Base-by-base conservation (phyloP, 2,888 invertebrate species). In the Archaeoteleia sp. region DNA sequence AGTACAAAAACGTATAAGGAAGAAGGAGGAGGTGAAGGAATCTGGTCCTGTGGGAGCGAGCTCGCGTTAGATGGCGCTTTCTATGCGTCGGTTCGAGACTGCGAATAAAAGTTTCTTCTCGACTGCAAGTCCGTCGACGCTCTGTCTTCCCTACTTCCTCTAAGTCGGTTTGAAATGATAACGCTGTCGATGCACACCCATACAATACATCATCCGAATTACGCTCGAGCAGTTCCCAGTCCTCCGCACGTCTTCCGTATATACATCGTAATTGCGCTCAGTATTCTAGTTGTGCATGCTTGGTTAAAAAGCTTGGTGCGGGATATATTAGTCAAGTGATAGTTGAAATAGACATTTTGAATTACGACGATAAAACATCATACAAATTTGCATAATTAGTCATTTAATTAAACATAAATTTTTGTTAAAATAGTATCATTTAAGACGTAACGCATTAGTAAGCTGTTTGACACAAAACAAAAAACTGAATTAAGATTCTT, bases 51-150 rank as follows among this genome's bases (percentile, higher is more conserved):
- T 37, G 37, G 20, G 37, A 20, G 37, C 1, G n/a, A 37, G 37
- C 17, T 10, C 2, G 14, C 20, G 9, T n/a, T 20, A 37, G 37
- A 7, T 37, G 4, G 20, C 37, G 37, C n/a, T 37, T 20, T 10
- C 20, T 14, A 15, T 9, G 37, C 20, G 35, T 20, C 1, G 15
- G 20, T 32, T 42, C 9, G 4, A 32, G 13, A 29, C n/a, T 34
- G 25, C 14, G 37, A 42, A 57, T 62, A 57, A 62, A 67, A 67
- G 62, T 67, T 67, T 66, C 34, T 32, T 37, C 32, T 23, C 15
- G 32, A 35, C 32, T 39, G 23, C 27, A 15, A 9, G 42, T 42
- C 42, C 42, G 39, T 48, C 46, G 34, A 46, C 27, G 15, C 17
- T 20, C 49, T 39, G 45, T 37, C 27, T 13, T 35, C 37, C 27